Conservation (phyloP, 2,888 invertebrate species). For the Drosophila nigricruria region DNA sequence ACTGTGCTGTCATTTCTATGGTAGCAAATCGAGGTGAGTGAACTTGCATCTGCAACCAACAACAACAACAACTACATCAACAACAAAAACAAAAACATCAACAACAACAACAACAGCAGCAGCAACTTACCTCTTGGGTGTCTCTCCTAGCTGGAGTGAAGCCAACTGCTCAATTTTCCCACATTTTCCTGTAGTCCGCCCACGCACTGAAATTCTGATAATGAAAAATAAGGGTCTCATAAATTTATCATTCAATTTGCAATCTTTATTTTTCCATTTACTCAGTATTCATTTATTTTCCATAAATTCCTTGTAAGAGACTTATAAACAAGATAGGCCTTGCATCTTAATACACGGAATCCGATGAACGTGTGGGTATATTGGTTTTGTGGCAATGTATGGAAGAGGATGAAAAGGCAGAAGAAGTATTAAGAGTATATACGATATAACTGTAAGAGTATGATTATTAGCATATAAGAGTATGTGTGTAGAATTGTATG, state of each 20-base stretch:
- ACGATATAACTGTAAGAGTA: neutral
- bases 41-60: slow-evolving; percentile 48
- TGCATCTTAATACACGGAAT: neutral
- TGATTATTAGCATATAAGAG: neutral
- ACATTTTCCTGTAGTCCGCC: slow-evolving; percentile 10
- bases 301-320: neutral
- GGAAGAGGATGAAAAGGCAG: neutral
- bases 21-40: slow-evolving; percentile 61
- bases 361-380: neutral
- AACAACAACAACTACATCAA: slow-evolving; percentile 3
- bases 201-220: neutral
- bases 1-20: slow-evolving; percentile 51
- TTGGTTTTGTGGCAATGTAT: neutral
- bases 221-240: neutral
- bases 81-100: no score
- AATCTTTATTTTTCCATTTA: neutral
- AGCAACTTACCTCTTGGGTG: slow-evolving; percentile 4
- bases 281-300: neutral
- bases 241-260: neutral
- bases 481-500: no score
- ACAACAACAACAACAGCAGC: neutral
- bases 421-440: neutral
- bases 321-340: slow-evolving; percentile 3
- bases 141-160: slow-evolving; percentile 15
- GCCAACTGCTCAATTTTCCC: slow-evolving; percentile 42